Conservation (phyloP, 2,888 invertebrate species). For the Cryptocephalus primarius region DNA sequence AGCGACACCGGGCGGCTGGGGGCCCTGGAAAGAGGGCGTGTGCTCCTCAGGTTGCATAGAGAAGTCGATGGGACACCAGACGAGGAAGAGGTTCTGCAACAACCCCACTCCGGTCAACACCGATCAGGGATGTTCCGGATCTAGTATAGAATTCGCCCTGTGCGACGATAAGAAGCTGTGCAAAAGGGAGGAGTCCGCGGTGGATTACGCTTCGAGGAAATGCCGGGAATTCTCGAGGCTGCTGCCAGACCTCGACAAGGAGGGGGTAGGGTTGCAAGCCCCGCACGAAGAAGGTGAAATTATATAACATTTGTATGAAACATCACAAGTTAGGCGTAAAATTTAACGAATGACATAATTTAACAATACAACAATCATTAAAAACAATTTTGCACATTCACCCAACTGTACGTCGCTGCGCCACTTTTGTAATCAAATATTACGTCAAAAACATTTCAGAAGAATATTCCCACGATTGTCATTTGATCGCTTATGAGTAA, state of each 20-base stretch:
- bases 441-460: no score
- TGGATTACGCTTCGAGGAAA: constrained; percentile 50
- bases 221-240: constrained; percentile 52
- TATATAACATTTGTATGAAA: constrained; percentile 1
- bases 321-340: no score
- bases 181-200: constrained; percentile 40
- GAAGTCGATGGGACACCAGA: constrained; percentile 49
- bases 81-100: constrained; percentile 47
- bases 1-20: constrained; percentile 47
- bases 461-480: no score
- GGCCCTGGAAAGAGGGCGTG: constrained; percentile 47
- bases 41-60: constrained; percentile 59
- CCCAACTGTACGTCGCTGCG: no score
- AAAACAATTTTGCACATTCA: no score
- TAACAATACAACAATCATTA: no score
- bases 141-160: constrained; percentile 50
- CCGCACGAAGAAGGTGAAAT: constrained; percentile 54
- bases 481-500: no score
- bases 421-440: no score
- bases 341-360: background rate
- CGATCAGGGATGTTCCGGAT: constrained; percentile 49
- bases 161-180: constrained; percentile 53
- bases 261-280: constrained; percentile 61
- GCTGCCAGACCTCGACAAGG: constrained; percentile 50
- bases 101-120: constrained; percentile 41